A percentile compares a stretch with the other conserved stretches of the same genome.
These are phyloP conservation scores for Mnemiopsis leidyi DNA, from an alignment of 37 sponge, comb jelly and placozoan species.

Conservation along the genomic window DNA sequence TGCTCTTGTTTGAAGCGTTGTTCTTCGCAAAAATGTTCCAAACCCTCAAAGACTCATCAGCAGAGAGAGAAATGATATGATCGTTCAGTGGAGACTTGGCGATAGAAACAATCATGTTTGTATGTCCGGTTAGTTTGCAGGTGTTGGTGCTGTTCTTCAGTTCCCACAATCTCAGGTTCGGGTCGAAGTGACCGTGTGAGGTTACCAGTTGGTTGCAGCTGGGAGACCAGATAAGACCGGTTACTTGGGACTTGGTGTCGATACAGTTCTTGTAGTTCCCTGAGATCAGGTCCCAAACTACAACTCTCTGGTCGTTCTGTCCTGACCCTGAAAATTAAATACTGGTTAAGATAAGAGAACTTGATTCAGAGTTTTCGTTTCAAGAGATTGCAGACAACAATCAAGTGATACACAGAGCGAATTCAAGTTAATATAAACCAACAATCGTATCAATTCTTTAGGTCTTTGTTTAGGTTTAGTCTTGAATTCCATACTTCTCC, in stretches of 20 bases:
- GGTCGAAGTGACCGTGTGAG: conserved; percentile 60
- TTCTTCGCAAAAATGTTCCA: conserved; percentile 51
- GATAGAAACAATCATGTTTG: conserved; percentile 60
- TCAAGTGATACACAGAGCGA: no score
- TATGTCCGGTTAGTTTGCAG: conserved; percentile 13
- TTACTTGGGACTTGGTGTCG: conserved; percentile 62
- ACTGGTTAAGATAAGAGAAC: no score
- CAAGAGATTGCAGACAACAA: no score
- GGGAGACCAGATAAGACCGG: conserved; percentile 57
- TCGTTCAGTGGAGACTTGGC: conserved; percentile 46
- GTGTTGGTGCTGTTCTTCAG: conserved; percentile 24
- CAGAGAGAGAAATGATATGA: conserved; percentile 38
- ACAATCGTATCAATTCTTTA: no score
- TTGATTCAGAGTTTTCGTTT: no score
- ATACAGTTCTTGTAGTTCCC: conserved; percentile 56
- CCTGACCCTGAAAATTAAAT: conserved; percentile 31
- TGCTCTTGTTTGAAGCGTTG: neutral
- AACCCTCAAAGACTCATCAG: conserved; percentile 47
- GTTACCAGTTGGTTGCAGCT: neutral
- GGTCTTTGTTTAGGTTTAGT: no score
- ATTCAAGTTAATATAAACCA: no score
- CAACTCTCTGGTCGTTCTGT: conserved; percentile 57
- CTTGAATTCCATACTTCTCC: no score
- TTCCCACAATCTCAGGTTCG: conserved; percentile 55
- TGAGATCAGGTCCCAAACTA: conserved; percentile 46